Percentiles rank a stretch among this genome's conserved stretches.
phyloP scores from a whole-genome alignment of 2,888 invertebrate genomes.

The Glyphotaelius pellucidus region DNA sequence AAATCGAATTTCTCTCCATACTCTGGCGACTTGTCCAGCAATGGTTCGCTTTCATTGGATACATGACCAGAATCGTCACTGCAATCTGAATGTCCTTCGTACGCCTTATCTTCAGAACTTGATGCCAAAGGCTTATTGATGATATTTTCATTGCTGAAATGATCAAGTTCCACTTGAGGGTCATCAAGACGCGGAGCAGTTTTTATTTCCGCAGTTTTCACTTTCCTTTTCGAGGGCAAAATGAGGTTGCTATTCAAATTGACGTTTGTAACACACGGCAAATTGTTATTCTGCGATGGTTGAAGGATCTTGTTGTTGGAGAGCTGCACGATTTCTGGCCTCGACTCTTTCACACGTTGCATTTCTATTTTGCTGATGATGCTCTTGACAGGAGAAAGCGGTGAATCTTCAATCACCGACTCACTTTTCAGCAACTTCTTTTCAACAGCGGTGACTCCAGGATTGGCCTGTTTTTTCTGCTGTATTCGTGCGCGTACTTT shows the following conservation, averaged over 20 bases:
- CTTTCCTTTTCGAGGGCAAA: slow-evolving; percentile 77
- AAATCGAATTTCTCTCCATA: slow-evolving; percentile 7
- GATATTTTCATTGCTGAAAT: slow-evolving; percentile 68
- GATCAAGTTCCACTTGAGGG: slow-evolving; percentile 70
- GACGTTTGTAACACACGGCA: slow-evolving; percentile 75
- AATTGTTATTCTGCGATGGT: slow-evolving; percentile 71
- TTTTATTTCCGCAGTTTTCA: slow-evolving; percentile 74
- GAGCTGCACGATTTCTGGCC: slow-evolving; percentile 73
- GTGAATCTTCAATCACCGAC: slow-evolving; percentile 71
- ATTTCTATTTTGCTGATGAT: slow-evolving; percentile 77
- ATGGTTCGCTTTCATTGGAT: slow-evolving; percentile 82
- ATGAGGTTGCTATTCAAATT: slow-evolving; percentile 76
- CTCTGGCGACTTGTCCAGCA: slow-evolving; percentile 63
- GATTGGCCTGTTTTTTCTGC: slow-evolving; percentile 74
- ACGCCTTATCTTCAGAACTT: slow-evolving; percentile 74
- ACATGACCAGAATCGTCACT: slow-evolving; percentile 91
- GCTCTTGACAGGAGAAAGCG: slow-evolving; percentile 75
- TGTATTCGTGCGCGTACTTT: slow-evolving; percentile 76
- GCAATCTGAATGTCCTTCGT: slow-evolving; percentile 82
- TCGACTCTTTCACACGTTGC: slow-evolving; percentile 74
- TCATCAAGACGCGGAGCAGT: slow-evolving; percentile 71
- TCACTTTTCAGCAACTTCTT: slow-evolving; percentile 71
- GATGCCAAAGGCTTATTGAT: slow-evolving; percentile 14
- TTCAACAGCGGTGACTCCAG: slow-evolving; percentile 70
- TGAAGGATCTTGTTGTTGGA: slow-evolving; percentile 75